Evolutionary conservation across 1,140 invertebrate species (phyloP), one percentile per base, ranked within the genome.

Genomic region (Drosophila cardini): DNA sequence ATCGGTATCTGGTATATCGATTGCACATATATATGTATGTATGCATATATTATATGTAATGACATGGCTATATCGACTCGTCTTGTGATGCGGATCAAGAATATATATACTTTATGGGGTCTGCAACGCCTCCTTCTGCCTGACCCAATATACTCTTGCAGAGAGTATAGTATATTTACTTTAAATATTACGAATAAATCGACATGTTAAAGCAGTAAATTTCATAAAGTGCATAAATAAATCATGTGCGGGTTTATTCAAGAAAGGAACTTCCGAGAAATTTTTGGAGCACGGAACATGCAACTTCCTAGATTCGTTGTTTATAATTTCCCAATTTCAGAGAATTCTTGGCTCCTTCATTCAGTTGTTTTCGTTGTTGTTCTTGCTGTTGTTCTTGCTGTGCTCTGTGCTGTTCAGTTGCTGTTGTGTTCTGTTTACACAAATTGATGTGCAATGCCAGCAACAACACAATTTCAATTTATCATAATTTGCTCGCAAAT

Each of bases 401-500:
- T 5, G 9, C 30, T 48, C 4, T 16, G 11, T 46, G 16, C 10
- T 45, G 2, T 10, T 48, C 16, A 2, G 13, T 45, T 60, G 6
- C 6, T 34, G 16, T 68, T 26, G 21, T 26, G 9, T 30, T 38
- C 11, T 63, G 48, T 64, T 45, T 61, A 63, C 21, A 13, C 61
- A 34, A 68, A 68, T 60, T 72, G 53, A 68, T 61, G 71, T 46
- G 63, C 63, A 50, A 34, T 50, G 52, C 42, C 43, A 68, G 21
- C 56, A 68, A 62, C n/a, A 74, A 63, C 42, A 74, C 53, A 69
- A 74, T 74, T 76, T 76, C 76, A 71, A 87, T 86, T 86, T 87
- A 87, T 86, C 83, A 86, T 86, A 87, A 86, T 87, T 87, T 86
- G 82, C 68, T 63, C 52, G 46, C 72, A 87, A 86, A 86, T 86